These are phyloP conservation scores for Podilymbus podiceps DNA, from an alignment of 2,113 vertebrate genomes.

Conservation along the genomic window DNA sequence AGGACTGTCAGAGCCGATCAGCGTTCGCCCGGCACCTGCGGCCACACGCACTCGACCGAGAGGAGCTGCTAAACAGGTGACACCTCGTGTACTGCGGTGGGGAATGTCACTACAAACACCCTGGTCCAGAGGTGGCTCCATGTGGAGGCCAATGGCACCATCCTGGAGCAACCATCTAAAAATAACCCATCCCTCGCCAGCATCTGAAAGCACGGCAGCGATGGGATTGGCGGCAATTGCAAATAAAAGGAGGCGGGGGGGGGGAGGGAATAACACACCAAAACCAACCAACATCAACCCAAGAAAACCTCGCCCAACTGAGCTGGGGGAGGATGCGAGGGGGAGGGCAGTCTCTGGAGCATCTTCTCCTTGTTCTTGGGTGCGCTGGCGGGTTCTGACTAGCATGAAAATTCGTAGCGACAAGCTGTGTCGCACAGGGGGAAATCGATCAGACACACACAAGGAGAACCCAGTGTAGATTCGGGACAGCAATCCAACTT, in stretches of 20 bases:
- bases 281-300: background rate
- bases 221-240: background rate
- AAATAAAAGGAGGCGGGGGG: background rate
- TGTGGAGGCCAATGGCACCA: background rate
- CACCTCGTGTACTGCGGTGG: constrained; percentile 62
- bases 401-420: constrained; percentile 95
- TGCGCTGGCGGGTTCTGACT: constrained; percentile 83
- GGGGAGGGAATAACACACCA: background rate
- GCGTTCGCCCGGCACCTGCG: constrained; percentile 83
- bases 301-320: constrained; percentile 20
- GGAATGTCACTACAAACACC: constrained; percentile 27
- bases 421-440: constrained; percentile 91
- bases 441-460: constrained; percentile 99
- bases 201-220: fast-evolving
- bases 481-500: constrained; percentile 97
- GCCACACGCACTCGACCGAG: constrained; percentile 72
- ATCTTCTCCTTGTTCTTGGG: constrained; percentile 73
- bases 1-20: constrained; percentile 87
- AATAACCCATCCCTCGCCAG: background rate
- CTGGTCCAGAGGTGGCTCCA: constrained; percentile 44
- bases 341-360: constrained; percentile 40
- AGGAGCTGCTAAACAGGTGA: constrained; percentile 86
- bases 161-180: background rate
- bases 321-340: constrained; percentile 20
- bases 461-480: constrained; percentile 90